Base-by-base conservation (phyloP, 2,797 vertebrate genomes). In the Anguilla megastoma region DNA sequence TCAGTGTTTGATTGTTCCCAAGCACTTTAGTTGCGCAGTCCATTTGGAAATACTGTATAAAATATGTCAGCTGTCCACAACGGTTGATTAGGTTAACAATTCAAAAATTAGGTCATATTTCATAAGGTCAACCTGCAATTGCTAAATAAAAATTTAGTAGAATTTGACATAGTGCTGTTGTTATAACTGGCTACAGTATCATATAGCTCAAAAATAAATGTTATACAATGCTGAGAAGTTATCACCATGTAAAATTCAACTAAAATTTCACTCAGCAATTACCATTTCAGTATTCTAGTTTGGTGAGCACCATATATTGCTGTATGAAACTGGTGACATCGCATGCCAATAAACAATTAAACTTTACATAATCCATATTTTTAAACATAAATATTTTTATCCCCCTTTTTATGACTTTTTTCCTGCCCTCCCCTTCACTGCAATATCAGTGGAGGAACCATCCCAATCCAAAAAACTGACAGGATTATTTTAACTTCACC, bases 1-100 rank as follows among this genome's bases (percentile, higher is more conserved):
- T 82, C 9, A 50, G 88, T 90, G 91, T 90, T 91, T 93, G 79
- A 83, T 60, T 66, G 76, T 89, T 48, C 69, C 79, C 41, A 36
- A 56, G 71, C 86, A n/a, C 56, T 50, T 56, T n/a, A 79, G 63
- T 33, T 24, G 45, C 45, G 48, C 33, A 52, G 56, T 60, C 86
- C 45, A 36, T 56, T 14, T 58, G 80, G 54, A 48, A 58, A 79
- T 60, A 48, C n/a, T 27, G 30, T 63, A 69, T 69, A 69, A 82
- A 48, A 50, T 50, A 2, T 9, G 41, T 24, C 3, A 48, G 21
- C 41, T 24, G 45, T n/a, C 45, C 9, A 45, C 79, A 48, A 48
- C 5, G 16, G 33, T 45, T 79, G 74, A 79, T 18, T 21, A 24
- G 45, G 45, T 82, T 82, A 5, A n/a, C 6, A n/a, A 48, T n/a